Percentiles rank a stretch among this genome's conserved stretches.
Evolutionary conservation across 2,888 invertebrate genomes (phyloP).

Genomic region (Tetranychus truncatus): DNA sequence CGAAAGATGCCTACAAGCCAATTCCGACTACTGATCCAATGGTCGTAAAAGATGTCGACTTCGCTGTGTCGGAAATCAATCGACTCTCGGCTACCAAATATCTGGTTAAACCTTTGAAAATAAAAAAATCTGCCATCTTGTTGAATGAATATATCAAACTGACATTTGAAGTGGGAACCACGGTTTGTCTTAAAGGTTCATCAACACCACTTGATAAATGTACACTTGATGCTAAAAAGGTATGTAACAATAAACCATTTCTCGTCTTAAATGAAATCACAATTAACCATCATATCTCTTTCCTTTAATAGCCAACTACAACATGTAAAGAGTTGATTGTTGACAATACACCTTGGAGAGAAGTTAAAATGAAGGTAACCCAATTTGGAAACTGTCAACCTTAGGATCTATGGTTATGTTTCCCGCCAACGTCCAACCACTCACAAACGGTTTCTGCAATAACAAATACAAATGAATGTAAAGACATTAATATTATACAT

Average conservation of each 20-base stretch:
- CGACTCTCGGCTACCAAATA: background rate
- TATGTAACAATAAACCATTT: background rate
- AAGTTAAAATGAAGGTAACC: background rate
- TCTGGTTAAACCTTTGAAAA: background rate
- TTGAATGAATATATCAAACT: background rate
- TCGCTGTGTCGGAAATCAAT: background rate
- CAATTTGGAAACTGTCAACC: background rate
- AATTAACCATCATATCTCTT: background rate
- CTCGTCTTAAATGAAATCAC: background rate
- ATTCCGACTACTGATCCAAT: background rate
- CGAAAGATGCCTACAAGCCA: background rate
- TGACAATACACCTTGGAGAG: constrained; percentile 1
- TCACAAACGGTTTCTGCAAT: too few species aligned
- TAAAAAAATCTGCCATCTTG: background rate
- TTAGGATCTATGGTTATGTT: background rate
- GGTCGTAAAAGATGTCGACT: background rate
- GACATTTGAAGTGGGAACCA: background rate
- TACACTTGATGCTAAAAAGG: background rate
- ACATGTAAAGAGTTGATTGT: background rate
- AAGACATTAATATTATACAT: too few species aligned
- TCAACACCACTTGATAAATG: background rate
- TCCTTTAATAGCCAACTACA: background rate
- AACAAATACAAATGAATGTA: too few species aligned
- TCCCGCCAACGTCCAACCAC: too few species aligned
- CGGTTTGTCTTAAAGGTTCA: background rate